Percentiles rank a stretch among this genome's conserved stretches.
These are phyloP conservation scores for Ramazzottius varieornatus DNA, from an alignment of 2,888 invertebrate genomes.

Conservation along the genomic window DNA sequence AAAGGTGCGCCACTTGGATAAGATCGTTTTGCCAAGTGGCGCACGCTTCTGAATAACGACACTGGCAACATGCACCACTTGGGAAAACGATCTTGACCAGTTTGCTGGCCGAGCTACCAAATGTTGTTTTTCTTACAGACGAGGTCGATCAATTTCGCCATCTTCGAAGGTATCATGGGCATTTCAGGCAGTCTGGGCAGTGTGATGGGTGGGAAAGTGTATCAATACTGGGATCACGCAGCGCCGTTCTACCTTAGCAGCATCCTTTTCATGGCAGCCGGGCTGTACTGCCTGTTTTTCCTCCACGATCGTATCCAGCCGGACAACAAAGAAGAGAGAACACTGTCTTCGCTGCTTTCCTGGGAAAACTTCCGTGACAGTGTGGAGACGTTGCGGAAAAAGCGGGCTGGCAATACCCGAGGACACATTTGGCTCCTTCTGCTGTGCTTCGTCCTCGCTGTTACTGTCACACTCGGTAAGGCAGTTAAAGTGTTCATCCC, in stretches of 20 bases:
- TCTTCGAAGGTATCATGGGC: neutral
- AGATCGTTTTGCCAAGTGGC: too few species aligned
- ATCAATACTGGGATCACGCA: neutral
- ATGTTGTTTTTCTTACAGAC: too few species aligned
- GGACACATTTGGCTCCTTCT: neutral
- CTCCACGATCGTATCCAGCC: neutral
- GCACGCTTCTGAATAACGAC: too few species aligned
- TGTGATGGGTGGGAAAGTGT: neutral
- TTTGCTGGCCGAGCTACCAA: too few species aligned
- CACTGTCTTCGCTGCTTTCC: neutral
- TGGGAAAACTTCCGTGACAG: neutral
- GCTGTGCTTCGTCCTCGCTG: neutral
- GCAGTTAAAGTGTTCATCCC: neutral
- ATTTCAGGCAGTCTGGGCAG: neutral
- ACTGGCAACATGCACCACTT: too few species aligned
- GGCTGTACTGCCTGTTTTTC: neutral
- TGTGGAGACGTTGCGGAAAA: neutral
- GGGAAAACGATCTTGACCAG: too few species aligned
- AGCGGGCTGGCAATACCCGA: neutral
- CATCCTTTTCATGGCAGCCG: neutral
- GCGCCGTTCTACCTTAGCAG: neutral
- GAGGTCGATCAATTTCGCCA: neutral
- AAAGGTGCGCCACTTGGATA: too few species aligned
- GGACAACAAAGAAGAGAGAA: neutral
- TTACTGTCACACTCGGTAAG: neutral